Percentiles rank a stretch among this genome's conserved stretches.
Evolutionary conservation across 2,797 vertebrate species (phyloP).

Genomic region (Lithobates sylvaticus): DNA sequence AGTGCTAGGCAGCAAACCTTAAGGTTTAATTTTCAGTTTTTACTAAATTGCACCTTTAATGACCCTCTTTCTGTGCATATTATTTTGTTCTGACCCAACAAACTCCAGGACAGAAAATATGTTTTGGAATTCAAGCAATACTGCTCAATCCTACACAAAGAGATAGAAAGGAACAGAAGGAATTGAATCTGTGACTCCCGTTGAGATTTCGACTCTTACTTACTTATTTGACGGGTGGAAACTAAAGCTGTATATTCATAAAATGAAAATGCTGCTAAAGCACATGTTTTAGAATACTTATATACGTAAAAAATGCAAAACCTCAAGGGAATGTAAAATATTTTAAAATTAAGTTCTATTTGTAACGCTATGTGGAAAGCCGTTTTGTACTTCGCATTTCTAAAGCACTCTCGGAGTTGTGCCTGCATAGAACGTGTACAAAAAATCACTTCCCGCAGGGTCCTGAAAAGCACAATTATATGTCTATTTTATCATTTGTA

Average conservation of each 20-base stretch:
- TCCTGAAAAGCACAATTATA: not conserved
- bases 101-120: not conserved
- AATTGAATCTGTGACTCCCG: not conserved
- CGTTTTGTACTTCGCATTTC: not conserved
- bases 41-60: no score
- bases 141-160: not conserved
- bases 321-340: not conserved
- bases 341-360: not conserved
- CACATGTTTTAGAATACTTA: not conserved
- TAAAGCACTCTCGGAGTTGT: not conserved
- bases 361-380: slow-evolving; percentile 1
- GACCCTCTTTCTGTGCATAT: not conserved
- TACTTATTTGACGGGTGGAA: not conserved
- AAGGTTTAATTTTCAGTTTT: no score
- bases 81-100: not conserved
- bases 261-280: not conserved
- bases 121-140: not conserved
- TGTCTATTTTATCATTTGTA: not conserved
- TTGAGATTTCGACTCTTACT: slow-evolving; percentile 2
- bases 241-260: not conserved
- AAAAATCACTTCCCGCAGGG: not conserved
- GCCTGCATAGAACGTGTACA: not conserved
- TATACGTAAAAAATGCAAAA: not conserved
- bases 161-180: not conserved
- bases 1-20: no score